Evolutionary conservation across 2,797 vertebrate genomes (phyloP).

Genomic region (Characodon lateralis): DNA sequence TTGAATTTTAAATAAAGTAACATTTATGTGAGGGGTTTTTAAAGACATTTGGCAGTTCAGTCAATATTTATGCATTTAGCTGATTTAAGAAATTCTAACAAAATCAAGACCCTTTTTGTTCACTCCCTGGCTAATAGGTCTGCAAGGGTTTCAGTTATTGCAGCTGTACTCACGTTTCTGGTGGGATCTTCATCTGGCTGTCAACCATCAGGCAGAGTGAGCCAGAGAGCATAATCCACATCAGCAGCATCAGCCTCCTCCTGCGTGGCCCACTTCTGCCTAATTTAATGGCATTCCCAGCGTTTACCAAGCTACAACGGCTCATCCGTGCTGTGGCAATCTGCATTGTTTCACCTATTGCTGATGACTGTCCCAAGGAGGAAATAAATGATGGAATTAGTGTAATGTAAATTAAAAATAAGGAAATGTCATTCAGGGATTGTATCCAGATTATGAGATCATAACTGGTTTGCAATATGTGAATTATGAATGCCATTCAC

Average conservation of each 20-base stretch:
- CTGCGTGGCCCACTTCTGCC: slow-evolving; percentile 53
- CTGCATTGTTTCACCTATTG: slow-evolving; percentile 46
- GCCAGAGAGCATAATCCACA: slow-evolving; percentile 80
- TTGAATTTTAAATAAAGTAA: neutral
- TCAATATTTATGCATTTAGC: neutral
- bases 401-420: slow-evolving; percentile 29
- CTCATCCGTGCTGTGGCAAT: slow-evolving; percentile 62
- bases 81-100: neutral
- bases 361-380: slow-evolving; percentile 38
- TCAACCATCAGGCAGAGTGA: slow-evolving; percentile 69
- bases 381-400: slow-evolving; percentile 31
- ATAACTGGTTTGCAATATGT: neutral
- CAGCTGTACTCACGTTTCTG: slow-evolving; percentile 87
- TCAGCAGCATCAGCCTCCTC: slow-evolving; percentile 58
- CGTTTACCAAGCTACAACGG: slow-evolving; percentile 32
- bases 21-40: neutral
- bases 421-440: slow-evolving; percentile 23
- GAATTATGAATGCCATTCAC: neutral
- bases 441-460: slow-evolving; percentile 4
- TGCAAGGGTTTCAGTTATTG: neutral
- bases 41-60: neutral
- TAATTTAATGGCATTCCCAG: slow-evolving; percentile 48
- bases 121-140: neutral
- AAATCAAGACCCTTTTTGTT: slow-evolving; percentile 2
- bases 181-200: slow-evolving; percentile 88